Base-by-base conservation (phyloP, 1,140 invertebrate species). In the Temnothorax curvispinosus region DNA sequence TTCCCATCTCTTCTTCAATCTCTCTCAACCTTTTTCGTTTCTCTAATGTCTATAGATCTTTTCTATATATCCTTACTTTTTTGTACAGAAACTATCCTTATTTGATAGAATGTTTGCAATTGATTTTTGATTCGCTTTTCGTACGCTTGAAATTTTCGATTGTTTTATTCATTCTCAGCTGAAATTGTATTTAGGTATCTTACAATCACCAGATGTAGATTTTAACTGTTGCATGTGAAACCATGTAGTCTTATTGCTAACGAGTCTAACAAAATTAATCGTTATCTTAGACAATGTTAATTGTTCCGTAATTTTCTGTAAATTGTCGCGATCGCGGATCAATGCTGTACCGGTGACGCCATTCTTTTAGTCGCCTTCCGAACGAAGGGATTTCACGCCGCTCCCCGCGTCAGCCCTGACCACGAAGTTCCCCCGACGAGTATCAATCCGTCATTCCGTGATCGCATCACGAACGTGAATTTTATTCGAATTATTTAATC, bases 1-100 rank as follows among this genome's bases (percentile, higher is more conserved):
- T 35, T 71, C 44, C 4, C 50, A 71, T 56, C 50, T 56, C 50
- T 81, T 69, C 54, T 47, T 71, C 44, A 27, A 65, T 80, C 44
- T 80, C 56, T 27, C 15, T 6, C 8, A 7, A 21, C 13, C 32
- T 15, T 75, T 21, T 15, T 41, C 38, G 38, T 41, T 41, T 41
- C 38, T 41, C 6, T 41, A 0, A 41, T 6, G 38, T 41, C 38
- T 47, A 18, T 47, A 78, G 41, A 58, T 80, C 18, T 9, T n/a
- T 67, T 21, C 44, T 47, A 41, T 47, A 41, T 44, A 65, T 52
- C 32, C 7, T 52, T 65, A 52, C 18, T 67, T 52, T 11, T 6
- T 47, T 65, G 38, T 41, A 41, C 3, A 3, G 11, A 27, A 27
- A 32, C 27, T 62, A 62, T 15, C 13, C 13, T 62, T 62, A 60